A percentile compares a stretch with the other conserved stretches of the same genome.
These are phyloP conservation scores for Drosophila baimaii DNA, from an alignment of 1,140 invertebrate species.

Conservation along the genomic window DNA sequence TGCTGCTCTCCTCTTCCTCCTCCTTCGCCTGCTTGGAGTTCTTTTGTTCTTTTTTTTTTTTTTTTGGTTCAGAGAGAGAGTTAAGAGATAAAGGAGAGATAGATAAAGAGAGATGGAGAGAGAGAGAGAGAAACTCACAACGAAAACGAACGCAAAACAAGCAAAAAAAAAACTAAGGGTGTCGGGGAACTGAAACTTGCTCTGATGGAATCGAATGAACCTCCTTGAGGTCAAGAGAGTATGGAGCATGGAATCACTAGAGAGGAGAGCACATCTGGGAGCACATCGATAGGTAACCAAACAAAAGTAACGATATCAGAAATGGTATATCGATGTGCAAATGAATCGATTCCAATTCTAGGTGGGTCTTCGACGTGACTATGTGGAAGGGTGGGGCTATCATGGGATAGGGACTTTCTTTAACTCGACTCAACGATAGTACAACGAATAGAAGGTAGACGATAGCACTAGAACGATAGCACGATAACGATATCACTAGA, in stretches of 20 bases:
- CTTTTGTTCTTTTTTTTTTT: conserved; percentile 62
- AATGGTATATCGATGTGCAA: background rate
- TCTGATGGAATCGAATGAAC: conserved; percentile 2
- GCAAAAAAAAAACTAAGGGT: conserved; percentile 19
- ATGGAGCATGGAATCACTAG: background rate
- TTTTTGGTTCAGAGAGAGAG: conserved; percentile 12
- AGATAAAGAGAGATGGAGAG: conserved; percentile 28
- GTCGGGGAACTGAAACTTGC: conserved; percentile 5
- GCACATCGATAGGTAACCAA: background rate
- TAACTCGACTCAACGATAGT: background rate
- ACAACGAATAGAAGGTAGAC: conserved; percentile 4
- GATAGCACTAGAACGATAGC: conserved; percentile 5
- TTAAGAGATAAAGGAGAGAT: conserved; percentile 25
- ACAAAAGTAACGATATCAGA: background rate
- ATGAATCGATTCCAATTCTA: conserved; percentile 32
- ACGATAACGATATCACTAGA: conserved; percentile 13
- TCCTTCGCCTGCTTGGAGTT: conserved; percentile 54
- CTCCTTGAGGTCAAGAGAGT: background rate
- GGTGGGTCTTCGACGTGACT: conserved; percentile 32
- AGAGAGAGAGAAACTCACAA: conserved; percentile 20
- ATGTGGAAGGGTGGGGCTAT: background rate
- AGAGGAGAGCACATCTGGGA: too few relatives aligned
- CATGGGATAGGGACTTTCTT: background rate
- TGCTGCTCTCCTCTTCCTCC: conserved; percentile 78
- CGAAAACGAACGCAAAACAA: conserved; percentile 38